Base-by-base conservation (phyloP, 2,797 vertebrate species). In the Argentina silus region DNA sequence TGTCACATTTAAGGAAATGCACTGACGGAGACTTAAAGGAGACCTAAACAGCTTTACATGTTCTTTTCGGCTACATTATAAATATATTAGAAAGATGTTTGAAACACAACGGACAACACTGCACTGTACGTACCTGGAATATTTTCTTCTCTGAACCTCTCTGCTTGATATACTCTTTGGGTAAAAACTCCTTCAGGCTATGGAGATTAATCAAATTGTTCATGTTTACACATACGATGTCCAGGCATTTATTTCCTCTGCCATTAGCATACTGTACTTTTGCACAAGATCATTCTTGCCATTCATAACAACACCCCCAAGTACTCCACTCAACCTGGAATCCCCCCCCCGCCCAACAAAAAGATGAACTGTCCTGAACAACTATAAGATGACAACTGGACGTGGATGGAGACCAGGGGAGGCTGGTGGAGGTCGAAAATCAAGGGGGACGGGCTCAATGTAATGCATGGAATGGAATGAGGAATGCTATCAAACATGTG, bases 81-180 rank as follows among this genome's bases (percentile, higher is more conserved):
- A 42, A 6, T 12, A 14, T 43, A 45, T 51, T 51, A 36, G 17
- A 76, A 23, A 66, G n/a, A 64, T 53, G 27, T 36, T 36, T 36
- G 1, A 4, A 36, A 10, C 23, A 57, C 59, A 3, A 43, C 43
- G 57, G 14, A 62, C 15, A 50, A 43, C 15, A 62, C 57, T 62
- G 48, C 9, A 56, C 66, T 64, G 57, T 51, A 86, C 91, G 75
- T 96, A 99, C 98, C 95, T 98, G 97, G 93, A 99, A 99, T 92
- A 99, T 93, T 88, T 95, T 97, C 92, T 98, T 99, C 90, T 99
- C 98, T 0, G 97, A 93, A 67, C 96, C 97, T 91, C 97, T 95
- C 89, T 98, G 97, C 89, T 99, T 99, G 89, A 97, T 96, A 78
- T 99, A 99, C 89, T 99, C 98, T 92, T 99, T 99, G 57, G 98